Evolutionary conservation across 2,113 vertebrate species (phyloP), one percentile per base, ranked within the genome.

Genomic region (Oenanthe oenanthe): DNA sequence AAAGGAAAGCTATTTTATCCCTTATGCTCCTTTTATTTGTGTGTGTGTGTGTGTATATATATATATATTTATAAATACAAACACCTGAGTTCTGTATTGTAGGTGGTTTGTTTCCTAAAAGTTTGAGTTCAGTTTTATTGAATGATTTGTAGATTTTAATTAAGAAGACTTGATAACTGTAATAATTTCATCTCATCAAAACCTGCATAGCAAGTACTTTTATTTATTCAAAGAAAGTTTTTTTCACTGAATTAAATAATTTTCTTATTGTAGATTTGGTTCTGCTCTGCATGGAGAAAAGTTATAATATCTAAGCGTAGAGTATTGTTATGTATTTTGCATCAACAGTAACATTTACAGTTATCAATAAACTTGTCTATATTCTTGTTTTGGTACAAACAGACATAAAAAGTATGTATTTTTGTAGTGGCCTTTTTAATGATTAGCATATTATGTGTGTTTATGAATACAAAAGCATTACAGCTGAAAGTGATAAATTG

Each of bases 11-110:
- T 25, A 25, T 75, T 78, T 91, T 82, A 61, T 67, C 29, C 26
- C 42, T 90, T 90, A 47, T 3, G 13, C 54, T 83, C 50, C 38
- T 95, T 78, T 61, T 75, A 40, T 76, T 61, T 91, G 32, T 92
- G 17, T 75, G 40, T 91, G 9, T 79, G 12, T 67, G 1, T 36
- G 6, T 79, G 11, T 29, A 29, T 17, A 17, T 57, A 57, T 57
- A 56, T 31, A 31, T 93, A 85, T 95, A 86, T 78, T 83, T 93
- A 77, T 97, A 95, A 95, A 76, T 19, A 65, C 40, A 67, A 91
- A 68, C 38, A 71, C 34, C 7, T 31, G 31, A 73, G 13, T 77
- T 91, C 58, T 89, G 26, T 70, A 36, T 83, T 85, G 22, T 48
- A 88, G 21, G 26, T 42, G 25, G 42, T 89, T 70, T 62, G 42